Evolutionary conservation across 1,140 invertebrate genomes (phyloP), one percentile per base, ranked within the genome.

Genomic region (Zaprionus africanus): DNA sequence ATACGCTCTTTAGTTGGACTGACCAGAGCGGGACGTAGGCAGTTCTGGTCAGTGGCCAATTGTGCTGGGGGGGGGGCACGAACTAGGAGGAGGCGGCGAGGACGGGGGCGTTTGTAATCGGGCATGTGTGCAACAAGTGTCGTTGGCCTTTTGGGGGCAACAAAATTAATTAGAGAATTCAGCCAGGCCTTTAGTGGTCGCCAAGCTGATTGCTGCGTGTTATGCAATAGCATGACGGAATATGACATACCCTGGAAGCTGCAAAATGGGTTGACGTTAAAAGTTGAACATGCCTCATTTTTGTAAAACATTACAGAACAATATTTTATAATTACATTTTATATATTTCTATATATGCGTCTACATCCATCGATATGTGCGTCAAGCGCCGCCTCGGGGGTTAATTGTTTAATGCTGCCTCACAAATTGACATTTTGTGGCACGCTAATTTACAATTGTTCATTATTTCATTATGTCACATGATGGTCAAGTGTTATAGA

Each of bases 371-470:
- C 36, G 38, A 43, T 56, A 53, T 64, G 53, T 38, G 60, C 41
- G 17, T 36, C 54, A 24, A 31, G 67, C 60, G 54, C 61, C 7
- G 46, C 62, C 58, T 17, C 66, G 62, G 56, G 83, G 83, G 83
- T 86, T 83, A 86, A 86, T 86, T 86, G 83, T 72, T 86, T 79
- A 87, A 87, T 82, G 83, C 53, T 76, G 64, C 82, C 84, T 68
- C 24, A 13, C 65, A 66, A 83, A 73, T 77, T 58, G 78, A 51
- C 70, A 74, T 70, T 61, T 70, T 74, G 51, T 74, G 69, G 54
- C 79, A 77, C 79, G 83, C 59, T 78, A 83, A 64, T 79, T 87
- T 79, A 57, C 58, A 68, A 43, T 64, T 59, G 51, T 73, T 74
- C 58, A 63, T 81, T 81, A 76, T 64, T 61, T 70, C 62, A 70